Evolutionary conservation across 2,797 vertebrate genomes (phyloP).

Genomic region (Denticeps clupeoides): DNA sequence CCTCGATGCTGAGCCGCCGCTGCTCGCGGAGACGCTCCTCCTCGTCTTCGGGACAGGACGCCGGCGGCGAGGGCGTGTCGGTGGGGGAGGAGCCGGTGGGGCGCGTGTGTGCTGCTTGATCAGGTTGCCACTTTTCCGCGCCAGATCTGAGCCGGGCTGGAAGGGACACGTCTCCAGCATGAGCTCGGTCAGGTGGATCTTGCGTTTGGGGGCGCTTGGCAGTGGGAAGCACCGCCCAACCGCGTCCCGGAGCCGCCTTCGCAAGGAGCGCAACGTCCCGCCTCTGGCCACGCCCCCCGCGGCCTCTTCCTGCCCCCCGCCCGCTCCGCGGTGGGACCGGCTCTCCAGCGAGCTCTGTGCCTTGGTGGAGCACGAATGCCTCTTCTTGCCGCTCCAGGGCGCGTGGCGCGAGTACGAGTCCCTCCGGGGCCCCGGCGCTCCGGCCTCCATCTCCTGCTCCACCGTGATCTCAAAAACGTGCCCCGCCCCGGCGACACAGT

Average conservation of each 20-base stretch:
- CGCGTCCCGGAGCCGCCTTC: slow-evolving; percentile 85
- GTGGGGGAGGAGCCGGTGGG: slow-evolving; percentile 56
- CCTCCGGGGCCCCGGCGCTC: slow-evolving; percentile 60
- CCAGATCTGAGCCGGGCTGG: slow-evolving; percentile 87
- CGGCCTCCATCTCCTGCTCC: slow-evolving; percentile 78
- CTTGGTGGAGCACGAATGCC: slow-evolving; percentile 94
- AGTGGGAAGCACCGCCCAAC: slow-evolving; percentile 86
- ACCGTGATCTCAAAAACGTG: slow-evolving; percentile 92
- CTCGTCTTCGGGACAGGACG: slow-evolving; percentile 84
- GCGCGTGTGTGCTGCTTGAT: slow-evolving; percentile 88
- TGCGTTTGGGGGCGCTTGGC: slow-evolving; percentile 77
- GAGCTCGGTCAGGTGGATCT: slow-evolving; percentile 94
- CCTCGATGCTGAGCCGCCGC: slow-evolving; percentile 89
- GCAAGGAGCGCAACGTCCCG: slow-evolving; percentile 66
- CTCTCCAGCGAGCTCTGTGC: slow-evolving; percentile 88
- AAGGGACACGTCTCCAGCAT: slow-evolving; percentile 98
- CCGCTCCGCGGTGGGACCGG: slow-evolving; percentile 67
- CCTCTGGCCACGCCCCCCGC: slow-evolving; percentile 67
- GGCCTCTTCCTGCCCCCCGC: slow-evolving; percentile 65
- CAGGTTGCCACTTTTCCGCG: slow-evolving; percentile 92
- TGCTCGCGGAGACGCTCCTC: slow-evolving; percentile 89
- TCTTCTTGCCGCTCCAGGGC: slow-evolving; percentile 95
- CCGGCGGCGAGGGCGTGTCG: slow-evolving; percentile 72
- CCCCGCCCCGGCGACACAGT: slow-evolving; percentile 86
- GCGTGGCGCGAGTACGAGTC: slow-evolving; percentile 94